Conservation (phyloP, 2,888 invertebrate species). For the Pristionchus fissidentatus region DNA sequence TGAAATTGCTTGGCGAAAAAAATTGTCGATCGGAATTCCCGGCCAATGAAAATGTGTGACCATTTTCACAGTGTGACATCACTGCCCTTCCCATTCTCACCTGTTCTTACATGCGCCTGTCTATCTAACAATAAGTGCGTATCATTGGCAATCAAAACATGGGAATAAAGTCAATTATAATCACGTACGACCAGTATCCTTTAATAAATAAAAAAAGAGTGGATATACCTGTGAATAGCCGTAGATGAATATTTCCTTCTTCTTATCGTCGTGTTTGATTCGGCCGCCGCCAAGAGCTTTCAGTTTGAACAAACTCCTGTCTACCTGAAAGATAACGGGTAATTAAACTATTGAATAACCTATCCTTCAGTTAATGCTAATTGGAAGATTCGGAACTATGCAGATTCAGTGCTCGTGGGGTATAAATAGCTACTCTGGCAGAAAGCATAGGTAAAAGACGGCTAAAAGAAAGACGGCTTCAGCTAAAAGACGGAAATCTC, state of each 20-base stretch:
- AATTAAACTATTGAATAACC: no score
- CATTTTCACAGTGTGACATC: no score
- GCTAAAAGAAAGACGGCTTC: no score
- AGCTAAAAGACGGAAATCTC: no score
- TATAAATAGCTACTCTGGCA: no score
- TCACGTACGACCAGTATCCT: not conserved
- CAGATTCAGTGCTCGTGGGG: no score
- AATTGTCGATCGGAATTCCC: not conserved
- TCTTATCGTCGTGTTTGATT: conserved; percentile 86
- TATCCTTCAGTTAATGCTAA: not conserved
- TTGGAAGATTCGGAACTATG: not conserved
- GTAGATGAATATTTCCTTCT: conserved; percentile 88
- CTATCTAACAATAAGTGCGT: no score
- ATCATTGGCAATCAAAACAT: not conserved
- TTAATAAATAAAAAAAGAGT: not conserved
- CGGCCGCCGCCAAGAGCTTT: conserved; percentile 90
- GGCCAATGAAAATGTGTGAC: no score
- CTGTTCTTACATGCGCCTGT: no score
- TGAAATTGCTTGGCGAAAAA: conserved; percentile 3
- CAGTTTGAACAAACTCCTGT: conserved; percentile 53
- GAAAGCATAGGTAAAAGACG: no score
- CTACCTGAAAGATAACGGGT: conserved; percentile 11
- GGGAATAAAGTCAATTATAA: not conserved
- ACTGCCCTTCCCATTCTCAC: no score
- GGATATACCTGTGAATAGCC: conserved; percentile 87